A percentile compares a stretch with the other conserved stretches of the same genome.
Evolutionary conservation across 2,888 invertebrate species (phyloP).

Genomic region (Rhorus exstirpatorius): DNA sequence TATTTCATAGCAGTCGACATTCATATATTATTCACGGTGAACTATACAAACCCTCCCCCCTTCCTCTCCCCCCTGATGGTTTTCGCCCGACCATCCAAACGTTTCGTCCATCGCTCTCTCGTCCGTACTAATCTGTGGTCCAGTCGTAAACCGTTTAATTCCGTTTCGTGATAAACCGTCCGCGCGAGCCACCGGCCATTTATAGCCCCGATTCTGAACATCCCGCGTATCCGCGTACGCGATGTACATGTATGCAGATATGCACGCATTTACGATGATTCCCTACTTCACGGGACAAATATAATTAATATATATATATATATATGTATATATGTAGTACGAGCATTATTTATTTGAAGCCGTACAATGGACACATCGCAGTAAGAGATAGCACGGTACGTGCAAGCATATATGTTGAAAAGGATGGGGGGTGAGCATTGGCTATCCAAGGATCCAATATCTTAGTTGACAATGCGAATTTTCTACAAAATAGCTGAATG

Average conservation of each 20-base stretch:
- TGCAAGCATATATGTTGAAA: constrained; percentile 15
- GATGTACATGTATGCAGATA: constrained; percentile 55
- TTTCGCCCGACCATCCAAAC: constrained; percentile 73
- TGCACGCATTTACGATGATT: constrained; percentile 73
- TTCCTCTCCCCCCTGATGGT: constrained; percentile 37
- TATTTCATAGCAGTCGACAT: background rate
- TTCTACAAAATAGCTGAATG: no score
- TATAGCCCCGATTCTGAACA: constrained; percentile 76
- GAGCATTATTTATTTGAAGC: constrained; percentile 62
- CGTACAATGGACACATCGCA: constrained; percentile 70
- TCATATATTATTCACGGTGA: constrained; percentile 5
- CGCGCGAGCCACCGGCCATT: constrained; percentile 75
- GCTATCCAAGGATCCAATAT: no score
- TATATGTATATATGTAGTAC: constrained; percentile 78
- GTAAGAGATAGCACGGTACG: constrained; percentile 44
- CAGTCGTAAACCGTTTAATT: constrained; percentile 86
- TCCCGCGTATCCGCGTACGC: constrained; percentile 61
- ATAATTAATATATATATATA: constrained; percentile 85
- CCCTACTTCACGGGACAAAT: constrained; percentile 78
- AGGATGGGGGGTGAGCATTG: no score
- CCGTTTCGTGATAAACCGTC: constrained; percentile 86
- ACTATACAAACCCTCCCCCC: background rate
- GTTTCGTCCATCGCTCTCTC: constrained; percentile 82
- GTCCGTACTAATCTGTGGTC: constrained; percentile 85
- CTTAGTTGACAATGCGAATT: no score